Conservation (phyloP, 2,113 vertebrate species). For the Vireo altiloquus region DNA sequence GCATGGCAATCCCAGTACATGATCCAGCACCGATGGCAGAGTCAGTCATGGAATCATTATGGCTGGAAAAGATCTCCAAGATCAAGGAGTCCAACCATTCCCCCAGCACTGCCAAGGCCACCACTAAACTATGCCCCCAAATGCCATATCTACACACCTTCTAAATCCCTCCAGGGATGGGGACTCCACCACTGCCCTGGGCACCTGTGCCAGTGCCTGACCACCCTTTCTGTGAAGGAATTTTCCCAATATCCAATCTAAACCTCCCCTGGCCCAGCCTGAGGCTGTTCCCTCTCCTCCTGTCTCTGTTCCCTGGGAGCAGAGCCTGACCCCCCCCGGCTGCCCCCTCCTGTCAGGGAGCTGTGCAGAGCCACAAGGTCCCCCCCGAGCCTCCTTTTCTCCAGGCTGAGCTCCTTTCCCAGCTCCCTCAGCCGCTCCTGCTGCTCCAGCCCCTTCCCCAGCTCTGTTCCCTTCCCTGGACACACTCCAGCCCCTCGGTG, state of each 20-base stretch:
- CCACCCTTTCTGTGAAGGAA: accelerated
- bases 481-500: accelerated
- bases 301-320: neutral
- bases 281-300: accelerated
- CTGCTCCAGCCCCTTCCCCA: neutral
- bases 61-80: neutral
- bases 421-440: neutral
- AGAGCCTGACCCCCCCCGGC: accelerated
- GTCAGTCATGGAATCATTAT: neutral
- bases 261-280: accelerated
- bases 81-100: neutral
- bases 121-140: accelerated
- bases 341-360: neutral
- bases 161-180: accelerated
- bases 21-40: neutral
- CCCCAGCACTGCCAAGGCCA: neutral
- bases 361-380: neutral
- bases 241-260: neutral
- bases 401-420: neutral
- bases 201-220: neutral
- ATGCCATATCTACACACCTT: accelerated
- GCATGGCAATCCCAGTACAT: neutral
- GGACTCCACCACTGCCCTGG: neutral
- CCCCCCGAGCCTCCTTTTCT: neutral
- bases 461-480: neutral